Percentiles rank a stretch among this genome's conserved stretches.
Evolutionary conservation across 2,113 vertebrate genomes (phyloP).

Genomic region (Seriola rivoliana): DNA sequence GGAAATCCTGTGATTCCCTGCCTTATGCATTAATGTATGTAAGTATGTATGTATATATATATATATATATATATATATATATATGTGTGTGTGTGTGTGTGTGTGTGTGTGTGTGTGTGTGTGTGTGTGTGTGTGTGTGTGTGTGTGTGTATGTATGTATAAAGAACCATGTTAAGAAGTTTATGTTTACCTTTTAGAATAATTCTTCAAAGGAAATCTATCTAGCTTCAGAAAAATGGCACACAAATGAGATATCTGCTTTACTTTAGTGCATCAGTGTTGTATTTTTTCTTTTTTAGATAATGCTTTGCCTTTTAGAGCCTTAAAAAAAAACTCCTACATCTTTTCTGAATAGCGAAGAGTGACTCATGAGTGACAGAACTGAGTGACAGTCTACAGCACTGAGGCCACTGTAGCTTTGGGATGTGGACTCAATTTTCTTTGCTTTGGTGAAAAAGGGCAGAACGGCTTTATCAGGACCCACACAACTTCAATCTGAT

Average conservation of each 20-base stretch:
- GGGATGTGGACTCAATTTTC: slow-evolving; percentile 1
- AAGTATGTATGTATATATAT: too few species aligned
- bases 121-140: too few species aligned
- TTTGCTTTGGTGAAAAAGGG: slow-evolving; percentile 62
- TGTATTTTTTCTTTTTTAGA: background rate
- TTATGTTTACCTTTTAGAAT: background rate
- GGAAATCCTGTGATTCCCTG: background rate
- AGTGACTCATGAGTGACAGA: background rate
- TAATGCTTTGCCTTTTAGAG: slow-evolving; percentile 9
- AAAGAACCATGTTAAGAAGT: background rate
- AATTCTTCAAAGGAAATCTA: background rate
- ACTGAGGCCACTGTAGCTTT: background rate
- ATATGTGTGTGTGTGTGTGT: too few species aligned
- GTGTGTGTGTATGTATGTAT: too few species aligned
- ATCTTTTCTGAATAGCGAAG: slow-evolving; percentile 1
- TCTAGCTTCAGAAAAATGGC: background rate
- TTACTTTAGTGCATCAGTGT: background rate
- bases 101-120: too few species aligned
- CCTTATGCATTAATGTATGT: background rate
- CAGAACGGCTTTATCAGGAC: slow-evolving; percentile 54
- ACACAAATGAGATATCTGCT: background rate
- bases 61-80: background rate
- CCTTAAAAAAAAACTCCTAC: background rate
- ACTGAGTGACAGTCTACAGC: slow-evolving; percentile 21
- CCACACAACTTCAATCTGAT: slow-evolving; percentile 36